phyloP scores from a whole-genome alignment of 2,797 vertebrate genomes.

The Eulemur albifrons region DNA sequence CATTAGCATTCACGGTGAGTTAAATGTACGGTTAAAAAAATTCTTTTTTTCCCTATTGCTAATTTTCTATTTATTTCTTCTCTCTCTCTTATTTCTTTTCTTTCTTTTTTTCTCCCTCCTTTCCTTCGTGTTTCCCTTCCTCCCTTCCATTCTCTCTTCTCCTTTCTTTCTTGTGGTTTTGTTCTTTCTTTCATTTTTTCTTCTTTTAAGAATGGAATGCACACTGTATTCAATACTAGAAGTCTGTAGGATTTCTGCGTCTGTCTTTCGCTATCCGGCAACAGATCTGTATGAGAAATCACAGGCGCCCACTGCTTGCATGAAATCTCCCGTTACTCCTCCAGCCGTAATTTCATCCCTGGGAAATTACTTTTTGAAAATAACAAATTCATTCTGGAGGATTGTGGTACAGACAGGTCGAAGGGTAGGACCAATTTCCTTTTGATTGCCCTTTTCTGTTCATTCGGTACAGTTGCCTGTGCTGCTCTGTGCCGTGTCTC shows the following conservation, averaged over 20 bases:
- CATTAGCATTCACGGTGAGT: background rate
- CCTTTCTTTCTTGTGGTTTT: background rate
- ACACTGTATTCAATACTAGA: background rate
- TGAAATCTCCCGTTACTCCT: background rate
- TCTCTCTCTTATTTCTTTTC: background rate
- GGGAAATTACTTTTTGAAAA: constrained; percentile 42
- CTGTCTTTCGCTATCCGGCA: background rate
- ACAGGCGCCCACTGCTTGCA: background rate
- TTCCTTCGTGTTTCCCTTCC: background rate
- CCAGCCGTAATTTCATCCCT: background rate
- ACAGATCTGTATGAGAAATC: background rate
- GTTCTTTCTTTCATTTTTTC: background rate
- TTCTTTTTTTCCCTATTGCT: background rate
- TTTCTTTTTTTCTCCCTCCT: background rate
- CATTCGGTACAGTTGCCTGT: background rate
- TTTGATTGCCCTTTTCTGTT: background rate
- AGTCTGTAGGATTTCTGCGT: background rate
- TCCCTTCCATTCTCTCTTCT: background rate
- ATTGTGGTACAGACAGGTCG: background rate
- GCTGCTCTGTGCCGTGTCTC: background rate
- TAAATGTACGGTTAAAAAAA: background rate
- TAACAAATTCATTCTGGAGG: background rate
- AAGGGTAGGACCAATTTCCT: background rate
- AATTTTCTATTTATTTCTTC: background rate
- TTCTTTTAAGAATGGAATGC: background rate